Evolutionary conservation across 1,140 invertebrate genomes (phyloP).

Genomic region (Euborellia annulipes): DNA sequence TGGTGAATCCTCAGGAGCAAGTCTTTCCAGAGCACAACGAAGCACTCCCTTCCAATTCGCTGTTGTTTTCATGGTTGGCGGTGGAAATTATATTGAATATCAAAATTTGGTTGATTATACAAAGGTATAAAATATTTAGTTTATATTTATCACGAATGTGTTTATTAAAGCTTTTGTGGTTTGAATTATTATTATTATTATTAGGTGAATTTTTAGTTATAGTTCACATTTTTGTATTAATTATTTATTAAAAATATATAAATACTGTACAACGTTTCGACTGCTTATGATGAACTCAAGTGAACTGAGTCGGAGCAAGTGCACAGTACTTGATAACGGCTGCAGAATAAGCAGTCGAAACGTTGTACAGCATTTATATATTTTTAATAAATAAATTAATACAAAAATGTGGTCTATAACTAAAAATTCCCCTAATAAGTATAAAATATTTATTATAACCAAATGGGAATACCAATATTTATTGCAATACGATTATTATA

Average conservation of each 20-base stretch:
- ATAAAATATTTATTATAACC: too few relatives aligned
- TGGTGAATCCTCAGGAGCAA: constrained; percentile 27
- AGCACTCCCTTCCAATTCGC: constrained; percentile 63
- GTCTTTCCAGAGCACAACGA: constrained; percentile 37
- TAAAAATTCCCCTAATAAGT: too few relatives aligned
- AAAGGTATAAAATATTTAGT: constrained; percentile 39
- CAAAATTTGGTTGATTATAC: constrained; percentile 94
- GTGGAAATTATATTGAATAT: constrained; percentile 98
- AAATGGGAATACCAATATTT: too few relatives aligned
- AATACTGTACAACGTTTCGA: neutral
- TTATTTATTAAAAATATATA: neutral
- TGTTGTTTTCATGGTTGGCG: constrained; percentile 93
- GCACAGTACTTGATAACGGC: too few relatives aligned
- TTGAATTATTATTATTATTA: neutral
- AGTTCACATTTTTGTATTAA: neutral
- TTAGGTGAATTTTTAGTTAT: neutral
- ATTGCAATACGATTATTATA: too few relatives aligned
- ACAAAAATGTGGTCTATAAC: too few relatives aligned
- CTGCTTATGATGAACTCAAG: neutral
- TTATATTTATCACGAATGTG: neutral
- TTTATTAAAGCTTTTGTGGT: neutral
- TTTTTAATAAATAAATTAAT: too few relatives aligned
- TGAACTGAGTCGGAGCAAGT: neutral
- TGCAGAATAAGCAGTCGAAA: too few relatives aligned
- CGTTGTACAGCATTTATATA: too few relatives aligned